A percentile compares a stretch with the other conserved stretches of the same genome.
phyloP scores from a whole-genome alignment of 2,797 vertebrate genomes.

The Aldrovandia affinis region DNA sequence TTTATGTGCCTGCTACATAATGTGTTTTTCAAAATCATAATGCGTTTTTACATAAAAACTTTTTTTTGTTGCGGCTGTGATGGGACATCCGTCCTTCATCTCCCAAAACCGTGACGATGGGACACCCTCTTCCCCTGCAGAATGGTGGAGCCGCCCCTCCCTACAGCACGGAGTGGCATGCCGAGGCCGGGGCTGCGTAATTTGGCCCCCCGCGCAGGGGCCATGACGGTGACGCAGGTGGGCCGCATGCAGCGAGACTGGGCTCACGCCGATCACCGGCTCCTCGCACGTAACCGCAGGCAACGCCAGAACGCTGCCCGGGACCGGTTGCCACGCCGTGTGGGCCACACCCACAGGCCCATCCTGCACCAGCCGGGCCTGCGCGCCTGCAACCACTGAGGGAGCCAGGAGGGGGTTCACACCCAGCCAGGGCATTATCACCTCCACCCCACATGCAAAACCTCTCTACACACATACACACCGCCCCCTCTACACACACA shows the following conservation, averaged over 20 bases:
- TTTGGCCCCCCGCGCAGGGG: slow-evolving; percentile 62
- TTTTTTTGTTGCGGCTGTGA: background rate
- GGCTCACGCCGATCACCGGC: slow-evolving; percentile 69
- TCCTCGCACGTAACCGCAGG: slow-evolving; percentile 75
- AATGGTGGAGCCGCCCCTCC: slow-evolving; percentile 56
- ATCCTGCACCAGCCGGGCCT: slow-evolving; percentile 87
- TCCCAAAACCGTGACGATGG: background rate
- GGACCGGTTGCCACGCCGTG: slow-evolving; percentile 69
- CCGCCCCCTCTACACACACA: background rate
- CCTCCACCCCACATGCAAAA: too few relatives aligned
- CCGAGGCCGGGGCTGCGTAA: slow-evolving; percentile 49
- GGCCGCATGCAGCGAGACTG: slow-evolving; percentile 77
- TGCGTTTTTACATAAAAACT: background rate
- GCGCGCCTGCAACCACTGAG: slow-evolving; percentile 85
- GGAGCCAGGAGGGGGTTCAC: background rate
- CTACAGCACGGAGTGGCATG: slow-evolving; percentile 48
- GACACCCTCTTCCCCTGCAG: slow-evolving; percentile 58
- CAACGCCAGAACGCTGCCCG: slow-evolving; percentile 83
- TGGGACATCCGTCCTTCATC: background rate
- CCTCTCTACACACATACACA: background rate
- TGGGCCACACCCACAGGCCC: slow-evolving; percentile 64
- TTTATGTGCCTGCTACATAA: background rate
- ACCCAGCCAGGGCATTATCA: background rate
- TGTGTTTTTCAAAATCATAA: too few relatives aligned
- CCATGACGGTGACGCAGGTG: slow-evolving; percentile 72